Conservation (phyloP, 2,797 vertebrate species). For the Crocodylus rhombifer region DNA sequence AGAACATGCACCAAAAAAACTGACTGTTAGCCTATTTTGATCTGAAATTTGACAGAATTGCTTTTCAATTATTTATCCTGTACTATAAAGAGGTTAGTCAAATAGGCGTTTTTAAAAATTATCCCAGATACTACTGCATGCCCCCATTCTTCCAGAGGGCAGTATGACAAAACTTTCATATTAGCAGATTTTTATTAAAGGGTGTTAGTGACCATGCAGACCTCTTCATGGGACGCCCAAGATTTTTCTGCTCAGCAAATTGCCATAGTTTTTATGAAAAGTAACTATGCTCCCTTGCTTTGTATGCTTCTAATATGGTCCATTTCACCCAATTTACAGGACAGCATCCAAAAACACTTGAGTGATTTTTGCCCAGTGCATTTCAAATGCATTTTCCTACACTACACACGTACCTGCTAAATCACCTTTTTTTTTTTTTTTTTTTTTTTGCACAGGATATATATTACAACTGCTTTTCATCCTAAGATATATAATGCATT, state of each 20-base stretch:
- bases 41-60: background rate
- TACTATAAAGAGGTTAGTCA: background rate
- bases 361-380: too few species aligned
- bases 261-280: too few species aligned
- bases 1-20: background rate
- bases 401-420: background rate
- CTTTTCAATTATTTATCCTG: background rate
- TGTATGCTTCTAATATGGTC: too few species aligned
- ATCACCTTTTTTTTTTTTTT: background rate
- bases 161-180: background rate
- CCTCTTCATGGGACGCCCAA: too few species aligned
- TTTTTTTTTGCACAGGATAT: background rate
- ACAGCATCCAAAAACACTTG: too few species aligned
- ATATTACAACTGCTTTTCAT: background rate
- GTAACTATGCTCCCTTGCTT: too few species aligned
- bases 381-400: too few species aligned
- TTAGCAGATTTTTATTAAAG: too few species aligned
- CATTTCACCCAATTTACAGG: too few species aligned
- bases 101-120: background rate
- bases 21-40: background rate
- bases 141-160: background rate
- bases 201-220: too few species aligned
- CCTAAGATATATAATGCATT: background rate
- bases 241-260: too few species aligned
- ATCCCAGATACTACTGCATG: background rate